Conservation (phyloP, 2,888 invertebrate species). For the Drosophila differens region DNA sequence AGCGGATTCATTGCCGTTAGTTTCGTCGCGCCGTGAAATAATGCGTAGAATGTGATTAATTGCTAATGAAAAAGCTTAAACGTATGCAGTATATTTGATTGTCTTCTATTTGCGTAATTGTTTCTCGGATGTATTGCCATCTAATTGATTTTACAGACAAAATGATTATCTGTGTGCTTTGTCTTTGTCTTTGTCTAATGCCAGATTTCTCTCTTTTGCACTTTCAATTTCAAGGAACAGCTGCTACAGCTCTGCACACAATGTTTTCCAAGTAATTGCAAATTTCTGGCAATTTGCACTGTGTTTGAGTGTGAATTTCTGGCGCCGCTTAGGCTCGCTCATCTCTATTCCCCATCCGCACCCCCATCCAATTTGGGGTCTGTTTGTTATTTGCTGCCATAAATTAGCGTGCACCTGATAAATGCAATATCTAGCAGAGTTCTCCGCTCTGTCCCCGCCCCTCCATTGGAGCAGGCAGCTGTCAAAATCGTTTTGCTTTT, state of each 20-base stretch:
- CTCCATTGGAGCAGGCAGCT: conserved; percentile 52
- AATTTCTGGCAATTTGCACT: conserved; percentile 57
- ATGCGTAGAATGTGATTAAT: background rate
- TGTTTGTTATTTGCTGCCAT: conserved; percentile 44
- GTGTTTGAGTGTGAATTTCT: conserved; percentile 4
- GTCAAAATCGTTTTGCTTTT: conserved; percentile 67
- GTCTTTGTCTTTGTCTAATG: background rate
- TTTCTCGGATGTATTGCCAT: background rate
- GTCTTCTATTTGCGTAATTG: background rate
- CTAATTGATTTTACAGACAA: background rate
- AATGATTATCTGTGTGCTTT: background rate
- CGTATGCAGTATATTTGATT: background rate
- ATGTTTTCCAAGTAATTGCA: conserved; percentile 49
- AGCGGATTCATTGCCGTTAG: background rate
- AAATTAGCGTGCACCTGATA: conserved; percentile 78
- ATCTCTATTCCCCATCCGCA: conserved; percentile 15
- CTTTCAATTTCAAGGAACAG: conserved; percentile 21
- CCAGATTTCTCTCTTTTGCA: background rate
- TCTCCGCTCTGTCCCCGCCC: background rate
- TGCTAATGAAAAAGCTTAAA: background rate
- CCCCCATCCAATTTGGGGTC: conserved; percentile 6
- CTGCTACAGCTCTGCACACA: conserved; percentile 27
- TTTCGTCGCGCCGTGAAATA: background rate
- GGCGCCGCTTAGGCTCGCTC: conserved; percentile 50
- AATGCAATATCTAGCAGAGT: conserved; percentile 19